Conservation (phyloP, 2,888 invertebrate genomes). For the Plagodis dolabraria region DNA sequence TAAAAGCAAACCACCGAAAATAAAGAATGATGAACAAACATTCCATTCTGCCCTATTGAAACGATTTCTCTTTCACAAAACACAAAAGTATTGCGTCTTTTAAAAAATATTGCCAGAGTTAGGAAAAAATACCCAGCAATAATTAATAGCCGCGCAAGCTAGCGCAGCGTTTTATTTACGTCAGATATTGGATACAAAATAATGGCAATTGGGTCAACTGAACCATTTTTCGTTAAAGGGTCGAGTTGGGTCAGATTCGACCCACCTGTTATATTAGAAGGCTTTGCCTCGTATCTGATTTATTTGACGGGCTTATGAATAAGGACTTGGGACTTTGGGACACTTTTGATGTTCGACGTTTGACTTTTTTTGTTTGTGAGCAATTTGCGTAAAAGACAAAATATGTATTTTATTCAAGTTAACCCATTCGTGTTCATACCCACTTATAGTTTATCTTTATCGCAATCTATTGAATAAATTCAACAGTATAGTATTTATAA, state of each 20-base stretch:
- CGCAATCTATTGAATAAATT: too few relatives aligned
- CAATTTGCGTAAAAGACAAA: background rate
- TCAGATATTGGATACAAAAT: slow-evolving; percentile 34
- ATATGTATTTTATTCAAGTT: background rate
- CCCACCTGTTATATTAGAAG: slow-evolving; percentile 32
- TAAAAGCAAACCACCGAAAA: too few relatives aligned
- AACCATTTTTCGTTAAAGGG: slow-evolving; percentile 36
- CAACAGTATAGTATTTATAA: too few relatives aligned
- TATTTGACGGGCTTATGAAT: slow-evolving; percentile 31
- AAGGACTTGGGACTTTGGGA: slow-evolving; percentile 8
- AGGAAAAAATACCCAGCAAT: slow-evolving; percentile 9
- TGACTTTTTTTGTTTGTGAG: slow-evolving; percentile 5
- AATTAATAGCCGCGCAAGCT: slow-evolving; percentile 21
- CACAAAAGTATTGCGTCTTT: slow-evolving; percentile 1
- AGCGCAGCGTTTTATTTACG: slow-evolving; percentile 25
- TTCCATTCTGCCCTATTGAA: background rate
- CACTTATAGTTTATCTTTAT: background rate
- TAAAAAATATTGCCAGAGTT: slow-evolving; percentile 10
- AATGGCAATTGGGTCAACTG: slow-evolving; percentile 28
- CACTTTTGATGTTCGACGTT: slow-evolving; percentile 7
- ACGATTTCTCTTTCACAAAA: background rate
- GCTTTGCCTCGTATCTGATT: slow-evolving; percentile 31
- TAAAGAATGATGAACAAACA: too few relatives aligned
- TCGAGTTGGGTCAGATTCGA: slow-evolving; percentile 27
- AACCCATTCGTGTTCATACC: background rate